Percentiles rank a stretch among this genome's conserved stretches.
Evolutionary conservation across 2,888 invertebrate species (phyloP).

Genomic region (Elegia similella): DNA sequence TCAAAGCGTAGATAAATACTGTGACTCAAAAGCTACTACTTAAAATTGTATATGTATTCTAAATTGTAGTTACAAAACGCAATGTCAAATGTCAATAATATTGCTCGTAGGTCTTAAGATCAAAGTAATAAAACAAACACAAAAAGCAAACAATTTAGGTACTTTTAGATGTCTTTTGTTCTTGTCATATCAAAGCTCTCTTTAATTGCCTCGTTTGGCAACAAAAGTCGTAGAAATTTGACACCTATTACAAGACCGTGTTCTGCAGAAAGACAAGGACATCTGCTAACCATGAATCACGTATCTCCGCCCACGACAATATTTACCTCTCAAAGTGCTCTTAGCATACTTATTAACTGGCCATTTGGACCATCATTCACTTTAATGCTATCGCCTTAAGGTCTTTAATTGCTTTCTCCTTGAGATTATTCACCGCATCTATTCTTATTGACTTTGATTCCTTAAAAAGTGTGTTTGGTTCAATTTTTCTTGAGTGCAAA

Average conservation of each 20-base stretch:
- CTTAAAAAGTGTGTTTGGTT: not conserved
- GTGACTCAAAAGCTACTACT: too few relatives aligned
- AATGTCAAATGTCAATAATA: too few relatives aligned
- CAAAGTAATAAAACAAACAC: too few relatives aligned
- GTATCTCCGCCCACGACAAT: slow-evolving; percentile 64
- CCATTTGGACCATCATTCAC: slow-evolving; percentile 37
- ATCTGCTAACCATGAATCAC: slow-evolving; percentile 66
- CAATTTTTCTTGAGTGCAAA: not conserved
- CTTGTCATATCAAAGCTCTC: not conserved
- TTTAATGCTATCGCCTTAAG: slow-evolving; percentile 40
- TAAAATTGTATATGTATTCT: too few relatives aligned
- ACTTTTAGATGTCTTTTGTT: too few relatives aligned
- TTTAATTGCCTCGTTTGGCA: too few relatives aligned
- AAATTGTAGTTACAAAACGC: too few relatives aligned
- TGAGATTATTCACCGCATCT: slow-evolving; percentile 61
- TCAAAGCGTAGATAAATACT: too few relatives aligned
- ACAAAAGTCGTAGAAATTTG: not conserved
- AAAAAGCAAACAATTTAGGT: too few relatives aligned
- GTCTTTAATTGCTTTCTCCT: slow-evolving; percentile 33
- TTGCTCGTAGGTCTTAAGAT: too few relatives aligned
- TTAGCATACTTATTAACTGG: slow-evolving; percentile 40
- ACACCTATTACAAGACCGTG: slow-evolving; percentile 35
- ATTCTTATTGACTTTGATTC: slow-evolving; percentile 43
- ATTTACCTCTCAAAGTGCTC: slow-evolving; percentile 60
- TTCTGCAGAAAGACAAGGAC: slow-evolving; percentile 50